These are phyloP conservation scores for Ginglymostoma cirratum DNA, from an alignment of 2,113 vertebrate genomes.

Conservation along the genomic window DNA sequence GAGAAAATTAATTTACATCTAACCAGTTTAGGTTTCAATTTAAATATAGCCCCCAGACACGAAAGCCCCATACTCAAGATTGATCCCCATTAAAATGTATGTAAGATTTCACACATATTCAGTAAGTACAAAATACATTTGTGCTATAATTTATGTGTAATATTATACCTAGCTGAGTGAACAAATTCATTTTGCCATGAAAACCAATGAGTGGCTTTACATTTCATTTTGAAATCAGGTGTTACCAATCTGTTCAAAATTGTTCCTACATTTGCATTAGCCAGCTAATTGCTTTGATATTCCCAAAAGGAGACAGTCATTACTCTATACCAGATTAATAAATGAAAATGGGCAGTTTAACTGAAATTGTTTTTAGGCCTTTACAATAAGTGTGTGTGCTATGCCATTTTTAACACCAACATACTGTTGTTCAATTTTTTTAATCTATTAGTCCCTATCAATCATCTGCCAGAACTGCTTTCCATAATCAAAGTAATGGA, in stretches of 20 bases:
- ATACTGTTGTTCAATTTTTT: not conserved
- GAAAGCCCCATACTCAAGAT: not conserved
- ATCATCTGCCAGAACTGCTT: not conserved
- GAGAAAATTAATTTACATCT: not conserved
- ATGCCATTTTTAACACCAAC: not conserved
- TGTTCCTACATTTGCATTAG: not conserved
- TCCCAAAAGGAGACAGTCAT: not conserved
- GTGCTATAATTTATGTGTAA: not conserved
- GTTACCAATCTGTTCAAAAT: not conserved
- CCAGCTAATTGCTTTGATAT: not conserved
- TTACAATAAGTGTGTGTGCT: not conserved
- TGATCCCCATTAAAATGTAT: too few relatives aligned
- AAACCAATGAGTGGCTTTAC: not conserved
- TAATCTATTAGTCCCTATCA: not conserved
- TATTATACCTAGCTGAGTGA: not conserved
- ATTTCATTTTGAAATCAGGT: not conserved
- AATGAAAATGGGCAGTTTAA: slow-evolving; percentile 4
- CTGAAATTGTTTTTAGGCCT: not conserved
- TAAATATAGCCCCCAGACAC: not conserved
- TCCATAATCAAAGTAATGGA: not conserved
- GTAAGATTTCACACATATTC: not conserved
- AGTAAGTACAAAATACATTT: not conserved
- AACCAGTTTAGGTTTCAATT: not conserved
- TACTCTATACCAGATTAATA: not conserved
- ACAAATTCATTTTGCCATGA: not conserved